Evolutionary conservation across 2,113 vertebrate genomes (phyloP), one percentile per base, ranked within the genome.

Genomic region (Pterophyllum scalare): DNA sequence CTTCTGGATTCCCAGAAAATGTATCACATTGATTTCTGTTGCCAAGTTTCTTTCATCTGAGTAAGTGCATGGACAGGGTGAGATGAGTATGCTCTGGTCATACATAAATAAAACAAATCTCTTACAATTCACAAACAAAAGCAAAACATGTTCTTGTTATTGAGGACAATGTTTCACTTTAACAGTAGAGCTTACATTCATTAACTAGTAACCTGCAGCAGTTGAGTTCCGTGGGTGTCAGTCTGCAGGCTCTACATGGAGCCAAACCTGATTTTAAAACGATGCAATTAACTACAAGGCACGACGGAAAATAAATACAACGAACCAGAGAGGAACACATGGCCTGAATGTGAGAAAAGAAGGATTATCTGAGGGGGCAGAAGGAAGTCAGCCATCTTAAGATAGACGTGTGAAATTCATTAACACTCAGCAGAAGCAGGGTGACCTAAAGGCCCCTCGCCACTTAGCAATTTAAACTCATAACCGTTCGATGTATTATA

Each of bases 351-450:
- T 52, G 57, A 81, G 60, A 58, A 80, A 60, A 76, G 56, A 38
- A 22, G 49, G 90, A 89, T 95, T 94, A 95, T 93, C 88, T 92
- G 58, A 59, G 72, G 43, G 86, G 82, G 83, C 88, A 87, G 79
- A 83, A 54, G 75, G 67, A 52, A 81, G 89, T 81, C 80, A 77
- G 1, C 61, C 56, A 33, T 91, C 78, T 75, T 88, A 52, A 81
- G 52, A 54, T 61, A 83, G 75, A 91, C 40, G 79, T 90, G 93
- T 88, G 91, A 90, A 90, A 91, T 93, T 94, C 90, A 94, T 94
- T 93, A 94, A 87, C 84, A 89, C 90, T 70, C 59, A 75, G 82
- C 89, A 91, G 87, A 82, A 52, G 56, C 60, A 77, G 49, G 75
- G 13, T 31, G 57, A 57, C 67, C 67, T 43, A 54, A 64, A 57